Evolutionary conservation across 2,888 invertebrate species (phyloP), one percentile per base, ranked within the genome.

Genomic region (Drosophila affinis): DNA sequence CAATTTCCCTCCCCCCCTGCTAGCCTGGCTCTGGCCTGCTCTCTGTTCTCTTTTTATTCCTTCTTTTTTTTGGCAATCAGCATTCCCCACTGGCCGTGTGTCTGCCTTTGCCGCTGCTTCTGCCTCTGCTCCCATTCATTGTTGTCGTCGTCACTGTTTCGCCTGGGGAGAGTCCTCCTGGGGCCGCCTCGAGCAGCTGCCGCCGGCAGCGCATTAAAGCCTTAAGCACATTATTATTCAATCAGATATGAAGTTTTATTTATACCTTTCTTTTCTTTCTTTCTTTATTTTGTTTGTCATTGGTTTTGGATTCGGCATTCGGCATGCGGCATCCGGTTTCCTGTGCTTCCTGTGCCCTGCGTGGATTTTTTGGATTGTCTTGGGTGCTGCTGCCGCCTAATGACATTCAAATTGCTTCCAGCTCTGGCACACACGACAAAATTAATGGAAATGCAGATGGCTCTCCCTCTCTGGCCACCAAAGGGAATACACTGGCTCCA

Each of bases 171-270:
- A 59, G 58, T 54, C 64, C 27, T 34, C 46, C 51, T 44, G 51
- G 49, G 51, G 64, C 45, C 24, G 64, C 45, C 24, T 32, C 48
- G 21, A 75, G 80, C 75, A 80, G 75, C 70, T 76, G 83, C 75
- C n/a, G n/a, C n/a, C 77, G 68, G 70, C 63, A 77, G 80, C 78
- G 72, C 81, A 89, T 89, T 88, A 86, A 86, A 87, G 80, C 82
- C 80, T 84, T 84, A 79, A 87, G 87, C 81, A 84, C 84, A 88
- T 88, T 88, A 88, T 88, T 88, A 89, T 89, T 88, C 89, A 89
- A 88, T 88, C 87, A 89, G 89, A 89, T 89, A 87, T 79, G 83
- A 77, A 76, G 75, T 78, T 81, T 81, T 75, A 77, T 80, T 67
- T 81, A 62, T 71, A 59, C 67, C 65, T 58, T 59, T 27, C 3